These are phyloP conservation scores for Nymphalis io DNA, from an alignment of 1,140 invertebrate genomes.

Conservation along the genomic window DNA sequence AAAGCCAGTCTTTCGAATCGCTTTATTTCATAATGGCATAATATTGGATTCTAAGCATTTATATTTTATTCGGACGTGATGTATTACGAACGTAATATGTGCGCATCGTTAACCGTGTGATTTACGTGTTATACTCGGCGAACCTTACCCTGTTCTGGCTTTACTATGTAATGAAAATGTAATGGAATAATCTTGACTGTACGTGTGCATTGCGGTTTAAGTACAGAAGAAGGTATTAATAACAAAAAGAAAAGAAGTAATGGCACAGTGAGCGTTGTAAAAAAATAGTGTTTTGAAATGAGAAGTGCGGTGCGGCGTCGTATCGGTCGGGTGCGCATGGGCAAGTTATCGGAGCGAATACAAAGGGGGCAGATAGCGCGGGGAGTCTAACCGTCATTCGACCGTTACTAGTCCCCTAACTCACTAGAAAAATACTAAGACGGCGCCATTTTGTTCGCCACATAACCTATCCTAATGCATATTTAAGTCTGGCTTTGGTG, in stretches of 20 bases:
- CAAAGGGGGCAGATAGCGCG: conserved; percentile 78
- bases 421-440: conserved; percentile 77
- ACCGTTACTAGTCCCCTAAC: conserved; percentile 79
- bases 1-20: conserved; percentile 42
- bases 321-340: conserved; percentile 78
- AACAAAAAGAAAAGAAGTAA: conserved; percentile 57
- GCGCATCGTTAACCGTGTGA: conserved; percentile 71
- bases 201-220: conserved; percentile 59
- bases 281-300: conserved; percentile 74
- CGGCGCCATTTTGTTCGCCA: conserved; percentile 66
- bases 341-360: conserved; percentile 80
- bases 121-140: conserved; percentile 55
- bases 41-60: conserved; percentile 35
- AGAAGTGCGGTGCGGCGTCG: conserved; percentile 70
- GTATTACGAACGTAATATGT: conserved; percentile 61
- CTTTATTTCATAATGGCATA: conserved; percentile 38
- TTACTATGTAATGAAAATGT: conserved; percentile 48
- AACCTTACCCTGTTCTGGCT: conserved; percentile 58
- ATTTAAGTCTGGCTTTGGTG: conserved; percentile 48
- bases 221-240: conserved; percentile 38
- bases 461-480: conserved; percentile 56
- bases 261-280: conserved; percentile 56
- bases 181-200: conserved; percentile 20
- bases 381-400: conserved; percentile 77
- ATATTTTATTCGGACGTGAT: conserved; percentile 54